Conservation (phyloP, 2,797 vertebrate genomes). For the Anguilla anguilla region DNA sequence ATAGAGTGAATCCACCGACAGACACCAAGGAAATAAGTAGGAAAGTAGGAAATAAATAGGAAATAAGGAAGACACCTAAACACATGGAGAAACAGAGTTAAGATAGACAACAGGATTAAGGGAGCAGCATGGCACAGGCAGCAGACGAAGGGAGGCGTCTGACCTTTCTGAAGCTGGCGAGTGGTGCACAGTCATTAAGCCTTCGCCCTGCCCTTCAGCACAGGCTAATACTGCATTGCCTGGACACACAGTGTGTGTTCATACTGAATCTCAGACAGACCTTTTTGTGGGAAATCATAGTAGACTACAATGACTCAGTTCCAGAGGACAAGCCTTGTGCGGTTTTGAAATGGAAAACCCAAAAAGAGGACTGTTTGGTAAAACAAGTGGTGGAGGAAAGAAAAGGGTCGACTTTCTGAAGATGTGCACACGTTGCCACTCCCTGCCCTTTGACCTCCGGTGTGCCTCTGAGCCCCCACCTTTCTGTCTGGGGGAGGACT, state of each 20-base stretch:
- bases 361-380: conserved; percentile 10
- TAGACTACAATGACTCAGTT: background rate
- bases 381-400: conserved; percentile 12
- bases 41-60: background rate
- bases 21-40: background rate
- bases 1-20: background rate
- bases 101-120: background rate
- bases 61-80: background rate
- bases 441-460: conserved; percentile 63
- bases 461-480: conserved; percentile 57
- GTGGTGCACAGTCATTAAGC: background rate
- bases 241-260: background rate
- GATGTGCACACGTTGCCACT: conserved; percentile 61
- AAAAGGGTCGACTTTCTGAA: conserved; percentile 49
- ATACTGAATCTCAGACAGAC: conserved; percentile 3
- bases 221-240: background rate
- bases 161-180: conserved; percentile 15
- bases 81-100: background rate
- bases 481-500: background rate
- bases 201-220: background rate
- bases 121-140: background rate
- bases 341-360: conserved; percentile 20
- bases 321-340: background rate
- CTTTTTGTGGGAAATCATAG: conserved; percentile 11
- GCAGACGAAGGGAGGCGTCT: background rate